A percentile compares a stretch with the other conserved stretches of the same genome.
These are phyloP conservation scores for Drosophila fungiperda DNA, from an alignment of 2,888 invertebrate species.

Conservation along the genomic window DNA sequence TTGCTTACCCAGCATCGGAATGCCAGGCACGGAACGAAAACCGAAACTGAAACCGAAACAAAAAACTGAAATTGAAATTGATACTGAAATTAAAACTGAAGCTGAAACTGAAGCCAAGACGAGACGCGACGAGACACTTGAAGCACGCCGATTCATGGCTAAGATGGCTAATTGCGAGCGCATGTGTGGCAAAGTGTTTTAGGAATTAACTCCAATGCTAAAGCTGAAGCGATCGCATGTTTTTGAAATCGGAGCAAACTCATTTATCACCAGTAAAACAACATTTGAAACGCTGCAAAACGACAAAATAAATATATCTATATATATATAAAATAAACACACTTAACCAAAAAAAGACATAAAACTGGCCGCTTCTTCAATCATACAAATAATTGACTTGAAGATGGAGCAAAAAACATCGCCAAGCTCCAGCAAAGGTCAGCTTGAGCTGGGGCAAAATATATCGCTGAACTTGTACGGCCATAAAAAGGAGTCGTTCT, in stretches of 20 bases:
- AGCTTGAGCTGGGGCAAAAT: slow-evolving; percentile 24
- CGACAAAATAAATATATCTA: slow-evolving; percentile 2
- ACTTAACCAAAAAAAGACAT: background rate
- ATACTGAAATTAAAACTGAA: background rate
- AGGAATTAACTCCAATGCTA: slow-evolving; percentile 72
- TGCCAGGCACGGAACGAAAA: slow-evolving; percentile 60
- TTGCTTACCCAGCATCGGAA: slow-evolving; percentile 56
- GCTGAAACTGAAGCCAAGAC: slow-evolving; percentile 4
- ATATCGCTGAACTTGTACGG: slow-evolving; percentile 9
- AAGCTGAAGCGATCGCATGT: slow-evolving; percentile 59
- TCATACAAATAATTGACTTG: slow-evolving; percentile 10
- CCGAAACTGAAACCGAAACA: slow-evolving; percentile 28
- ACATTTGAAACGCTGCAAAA: slow-evolving; percentile 25
- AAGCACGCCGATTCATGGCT: slow-evolving; percentile 58
- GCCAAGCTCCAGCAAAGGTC: slow-evolving; percentile 42
- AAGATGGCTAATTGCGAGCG: slow-evolving; percentile 73
- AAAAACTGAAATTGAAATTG: background rate
- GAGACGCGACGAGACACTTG: slow-evolving; percentile 21
- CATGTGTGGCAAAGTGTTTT: slow-evolving; percentile 54
- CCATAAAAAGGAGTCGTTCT: slow-evolving; percentile 64
- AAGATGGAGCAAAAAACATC: slow-evolving; percentile 37
- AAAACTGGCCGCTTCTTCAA: slow-evolving; percentile 22
- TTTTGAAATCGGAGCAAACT: slow-evolving; percentile 74
- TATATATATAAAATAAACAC: background rate
- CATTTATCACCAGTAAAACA: slow-evolving; percentile 68